phyloP scores from a whole-genome alignment of 1,140 invertebrate species.

The Macrotrachela quadricornifera region DNA sequence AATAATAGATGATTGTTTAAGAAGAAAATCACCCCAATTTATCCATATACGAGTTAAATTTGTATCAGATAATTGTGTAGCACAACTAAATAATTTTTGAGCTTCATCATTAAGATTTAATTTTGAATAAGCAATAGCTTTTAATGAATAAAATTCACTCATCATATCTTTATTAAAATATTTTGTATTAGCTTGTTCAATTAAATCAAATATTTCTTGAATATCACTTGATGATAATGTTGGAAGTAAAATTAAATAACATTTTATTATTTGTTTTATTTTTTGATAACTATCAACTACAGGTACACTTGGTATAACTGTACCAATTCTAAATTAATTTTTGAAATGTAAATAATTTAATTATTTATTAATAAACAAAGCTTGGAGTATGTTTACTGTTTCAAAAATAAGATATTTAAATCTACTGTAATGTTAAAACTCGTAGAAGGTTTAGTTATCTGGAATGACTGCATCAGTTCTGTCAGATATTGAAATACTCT shows the following conservation, averaged over 20 bases:
- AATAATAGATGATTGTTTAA: neutral
- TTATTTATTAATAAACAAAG: no score
- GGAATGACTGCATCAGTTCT: no score
- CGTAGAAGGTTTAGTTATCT: no score
- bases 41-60: slow-evolving; percentile 59
- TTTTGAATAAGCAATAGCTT: slow-evolving; percentile 45
- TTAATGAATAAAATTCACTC: slow-evolving; percentile 80
- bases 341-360: no score
- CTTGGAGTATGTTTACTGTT: no score
- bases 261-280: slow-evolving; percentile 50
- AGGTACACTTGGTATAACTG: slow-evolving; percentile 65
- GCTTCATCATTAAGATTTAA: slow-evolving; percentile 76
- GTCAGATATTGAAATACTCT: no score
- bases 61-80: slow-evolving; percentile 73
- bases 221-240: slow-evolving; percentile 60
- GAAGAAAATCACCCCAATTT: slow-evolving; percentile 77
- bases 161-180: slow-evolving; percentile 91
- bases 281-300: slow-evolving; percentile 77
- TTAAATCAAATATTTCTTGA: slow-evolving; percentile 69
- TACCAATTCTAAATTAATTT: slow-evolving; percentile 49
- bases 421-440: no score
- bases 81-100: slow-evolving; percentile 79
- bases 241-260: slow-evolving; percentile 74
- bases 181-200: slow-evolving; percentile 78
- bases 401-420: no score